A percentile compares a stretch with the other conserved stretches of the same genome.
These are phyloP conservation scores for Pseudoatta argentina DNA, from an alignment of 1,140 invertebrate genomes.

Conservation along the genomic window DNA sequence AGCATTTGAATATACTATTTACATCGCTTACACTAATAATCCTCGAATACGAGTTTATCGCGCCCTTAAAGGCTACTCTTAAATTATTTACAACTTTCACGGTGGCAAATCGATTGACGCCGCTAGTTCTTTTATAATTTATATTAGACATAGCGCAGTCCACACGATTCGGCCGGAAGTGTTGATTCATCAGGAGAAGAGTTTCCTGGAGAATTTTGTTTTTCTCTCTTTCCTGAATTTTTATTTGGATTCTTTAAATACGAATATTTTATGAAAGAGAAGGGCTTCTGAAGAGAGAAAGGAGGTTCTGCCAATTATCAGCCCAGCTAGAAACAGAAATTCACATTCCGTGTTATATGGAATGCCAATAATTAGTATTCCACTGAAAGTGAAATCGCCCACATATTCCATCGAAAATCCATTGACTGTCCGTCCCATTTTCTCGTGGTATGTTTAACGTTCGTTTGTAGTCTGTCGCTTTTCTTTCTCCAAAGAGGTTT, in stretches of 20 bases:
- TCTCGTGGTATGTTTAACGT: constrained; percentile 10
- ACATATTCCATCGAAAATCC: constrained; percentile 4
- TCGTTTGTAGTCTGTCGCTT: constrained; percentile 24
- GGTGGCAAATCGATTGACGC: constrained; percentile 25
- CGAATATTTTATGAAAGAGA: constrained; percentile 10
- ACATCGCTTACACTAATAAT: constrained; percentile 78
- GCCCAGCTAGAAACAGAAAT: constrained; percentile 70
- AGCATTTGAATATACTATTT: constrained; percentile 79
- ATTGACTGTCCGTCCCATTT: constrained; percentile 6
- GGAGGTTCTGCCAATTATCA: constrained; percentile 63
- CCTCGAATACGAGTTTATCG: not conserved
- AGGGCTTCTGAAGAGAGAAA: constrained; percentile 32
- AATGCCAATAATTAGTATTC: not conserved
- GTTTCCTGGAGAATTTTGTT: constrained; percentile 31
- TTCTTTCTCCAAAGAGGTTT: constrained; percentile 37
- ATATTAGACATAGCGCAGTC: constrained; percentile 19
- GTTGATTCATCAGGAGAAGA: constrained; percentile 15
- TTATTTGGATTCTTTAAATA: constrained; percentile 20
- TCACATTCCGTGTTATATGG: constrained; percentile 50
- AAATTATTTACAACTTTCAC: constrained; percentile 71
- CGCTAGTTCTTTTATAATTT: constrained; percentile 28
- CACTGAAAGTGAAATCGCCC: not conserved
- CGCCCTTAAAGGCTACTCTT: constrained; percentile 11
- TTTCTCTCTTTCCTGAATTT: not conserved
- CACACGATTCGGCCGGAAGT: constrained; percentile 15